phyloP scores from a whole-genome alignment of 2,113 vertebrate species.

The Candoia aspera region DNA sequence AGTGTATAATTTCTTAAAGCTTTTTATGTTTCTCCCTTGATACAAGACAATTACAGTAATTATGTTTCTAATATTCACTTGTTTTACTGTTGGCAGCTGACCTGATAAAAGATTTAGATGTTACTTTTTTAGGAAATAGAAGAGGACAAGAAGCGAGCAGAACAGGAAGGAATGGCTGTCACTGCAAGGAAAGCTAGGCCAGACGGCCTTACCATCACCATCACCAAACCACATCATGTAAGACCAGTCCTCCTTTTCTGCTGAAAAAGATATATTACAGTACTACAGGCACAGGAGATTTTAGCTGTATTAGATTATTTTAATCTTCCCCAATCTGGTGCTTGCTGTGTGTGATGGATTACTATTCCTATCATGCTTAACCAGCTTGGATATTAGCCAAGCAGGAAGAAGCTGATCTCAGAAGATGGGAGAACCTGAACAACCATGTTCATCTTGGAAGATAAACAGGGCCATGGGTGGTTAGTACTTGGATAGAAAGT shows the following conservation, averaged over 20 bases:
- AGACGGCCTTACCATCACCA: conserved; percentile 92
- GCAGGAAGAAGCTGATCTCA: not conserved
- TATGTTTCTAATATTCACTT: not conserved
- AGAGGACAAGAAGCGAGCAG: conserved; percentile 91
- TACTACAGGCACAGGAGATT: not conserved
- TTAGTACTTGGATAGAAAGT: not conserved
- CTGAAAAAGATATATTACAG: fast-evolving
- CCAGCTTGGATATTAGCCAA: not conserved
- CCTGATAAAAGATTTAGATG: not conserved
- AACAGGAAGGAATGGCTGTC: conserved; percentile 87
- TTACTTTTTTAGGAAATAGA: conserved; percentile 88
- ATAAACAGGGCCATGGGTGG: not conserved
- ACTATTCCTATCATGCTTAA: not conserved
- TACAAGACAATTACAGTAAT: too few relatives aligned
- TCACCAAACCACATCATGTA: conserved; percentile 89
- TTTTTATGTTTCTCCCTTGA: not conserved
- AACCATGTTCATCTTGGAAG: not conserved
- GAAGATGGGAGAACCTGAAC: not conserved
- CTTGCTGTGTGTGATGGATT: not conserved
- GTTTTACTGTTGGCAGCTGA: not conserved
- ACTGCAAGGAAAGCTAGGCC: conserved; percentile 79
- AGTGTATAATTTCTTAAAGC: not conserved
- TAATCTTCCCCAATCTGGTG: not conserved
- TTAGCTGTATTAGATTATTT: conserved; percentile 12
- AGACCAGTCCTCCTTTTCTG: conserved; percentile 60